Evolutionary conservation across 1,140 invertebrate species (phyloP), one percentile per base, ranked within the genome.

Genomic region (Drosophila nasuta): DNA sequence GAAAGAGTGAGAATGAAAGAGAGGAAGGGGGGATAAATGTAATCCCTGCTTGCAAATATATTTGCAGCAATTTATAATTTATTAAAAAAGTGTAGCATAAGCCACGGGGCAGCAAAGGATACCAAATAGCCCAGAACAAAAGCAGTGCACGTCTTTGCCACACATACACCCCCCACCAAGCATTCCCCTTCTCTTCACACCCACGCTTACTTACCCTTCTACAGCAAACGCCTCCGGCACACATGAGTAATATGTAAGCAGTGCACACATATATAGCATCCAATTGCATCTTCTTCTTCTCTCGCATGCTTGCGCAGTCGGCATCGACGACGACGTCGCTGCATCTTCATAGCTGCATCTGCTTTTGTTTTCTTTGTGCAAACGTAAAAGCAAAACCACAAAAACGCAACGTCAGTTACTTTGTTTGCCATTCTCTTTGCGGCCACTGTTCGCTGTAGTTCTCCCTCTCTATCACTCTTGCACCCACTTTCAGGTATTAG

Each of bases 41-140:
- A 87, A 87, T 87, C 83, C 83, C 83, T 77, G 77, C 85, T 79
- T 80, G 83, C 83, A 87, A 87, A 87, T 88, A 87, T 88, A 87
- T 87, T 87, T 87, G 80, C 83, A 81, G 74, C 82, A 88, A 88
- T 88, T 88, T 88, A 88, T 88, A 88, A 88, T 88, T 88, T 88
- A 88, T 88, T 88, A 88, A 88, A 88, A 87, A 88, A 89, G 80
- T 89, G 79, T 72, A 88, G 80, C 77, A 72, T 67, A 81, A 88
- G 83, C 82, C 77, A 87, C 62, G 79, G 82, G 82, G 68, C 79
- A 82, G 82, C 71, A 69, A 65, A 51, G 58, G 67, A 73, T 77
- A 67, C 67, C 60, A 51, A 71, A 69, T 59, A 65, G 59, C 49
- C 20, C 58, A 71, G 79, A 72, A 75, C 82, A 79, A 70, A 73